Conservation (phyloP, 2,113 vertebrate genomes). For the Micronisus gabar region DNA sequence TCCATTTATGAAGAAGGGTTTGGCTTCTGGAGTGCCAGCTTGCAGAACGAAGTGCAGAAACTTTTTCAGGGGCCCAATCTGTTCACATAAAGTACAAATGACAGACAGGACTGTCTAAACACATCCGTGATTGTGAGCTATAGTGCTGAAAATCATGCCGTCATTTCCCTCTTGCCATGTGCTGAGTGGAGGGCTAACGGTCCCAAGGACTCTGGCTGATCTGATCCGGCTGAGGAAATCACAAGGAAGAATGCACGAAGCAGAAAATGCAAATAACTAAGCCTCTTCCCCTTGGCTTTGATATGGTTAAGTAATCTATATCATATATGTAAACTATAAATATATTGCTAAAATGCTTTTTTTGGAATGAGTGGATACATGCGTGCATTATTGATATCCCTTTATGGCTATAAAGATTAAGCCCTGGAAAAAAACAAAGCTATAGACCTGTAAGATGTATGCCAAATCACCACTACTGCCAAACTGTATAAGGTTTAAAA, state of each 20-base stretch:
- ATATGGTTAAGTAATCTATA: neutral
- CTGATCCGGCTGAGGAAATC: neutral
- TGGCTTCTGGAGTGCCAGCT: neutral
- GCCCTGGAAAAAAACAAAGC: neutral
- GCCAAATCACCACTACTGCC: neutral
- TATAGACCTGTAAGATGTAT: neutral
- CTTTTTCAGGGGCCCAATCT: neutral
- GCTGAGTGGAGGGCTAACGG: neutral
- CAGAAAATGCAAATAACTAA: neutral
- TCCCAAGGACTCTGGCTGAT: neutral
- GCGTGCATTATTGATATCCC: neutral
- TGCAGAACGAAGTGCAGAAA: neutral
- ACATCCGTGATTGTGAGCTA: neutral
- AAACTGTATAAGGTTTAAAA: neutral
- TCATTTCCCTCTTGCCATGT: neutral
- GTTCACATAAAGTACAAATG: neutral
- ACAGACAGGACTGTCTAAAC: constrained; percentile 29
- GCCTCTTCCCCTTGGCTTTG: neutral
- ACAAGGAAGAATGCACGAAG: neutral
- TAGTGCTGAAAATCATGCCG: neutral
- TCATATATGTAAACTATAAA: neutral
- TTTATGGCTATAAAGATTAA: neutral
- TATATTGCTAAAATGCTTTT: neutral
- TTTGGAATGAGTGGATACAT: neutral
- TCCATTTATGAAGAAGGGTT: neutral